Evolutionary conservation across 2,113 vertebrate genomes (phyloP).

Genomic region (Sitta europaea): DNA sequence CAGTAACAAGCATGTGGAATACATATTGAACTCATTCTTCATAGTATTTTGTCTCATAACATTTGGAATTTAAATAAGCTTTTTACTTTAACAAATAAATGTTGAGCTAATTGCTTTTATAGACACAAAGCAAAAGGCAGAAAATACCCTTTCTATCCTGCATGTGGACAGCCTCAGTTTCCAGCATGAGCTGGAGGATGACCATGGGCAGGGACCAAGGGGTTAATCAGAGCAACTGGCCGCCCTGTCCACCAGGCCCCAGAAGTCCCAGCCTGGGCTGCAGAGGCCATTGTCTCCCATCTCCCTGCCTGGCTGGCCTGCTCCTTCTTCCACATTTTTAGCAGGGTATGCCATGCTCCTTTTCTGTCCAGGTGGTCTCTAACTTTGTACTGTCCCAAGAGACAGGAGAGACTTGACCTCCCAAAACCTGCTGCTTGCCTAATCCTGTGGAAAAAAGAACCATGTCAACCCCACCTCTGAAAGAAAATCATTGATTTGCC

Average conservation of each 20-base stretch:
- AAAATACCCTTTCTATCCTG: not conserved
- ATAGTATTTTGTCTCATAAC: not conserved
- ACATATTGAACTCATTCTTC: not conserved
- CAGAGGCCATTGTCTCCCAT: not conserved
- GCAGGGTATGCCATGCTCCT: not conserved
- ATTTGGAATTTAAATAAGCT: not conserved
- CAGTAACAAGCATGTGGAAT: not conserved
- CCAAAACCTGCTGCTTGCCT: not conserved
- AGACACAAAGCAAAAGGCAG: not conserved
- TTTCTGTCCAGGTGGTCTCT: not conserved
- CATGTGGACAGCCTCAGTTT: not conserved
- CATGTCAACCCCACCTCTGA: not conserved
- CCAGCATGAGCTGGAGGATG: not conserved
- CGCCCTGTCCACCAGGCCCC: fast-evolving
- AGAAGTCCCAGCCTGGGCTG: not conserved
- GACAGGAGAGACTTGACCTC: not conserved
- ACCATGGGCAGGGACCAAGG: fast-evolving
- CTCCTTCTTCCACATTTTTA: not conserved
- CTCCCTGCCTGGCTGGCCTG: not conserved
- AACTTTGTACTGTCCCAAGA: not conserved
- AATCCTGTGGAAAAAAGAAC: not conserved
- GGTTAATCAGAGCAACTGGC: not conserved
- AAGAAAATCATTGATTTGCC: not conserved
- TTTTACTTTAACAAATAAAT: not conserved
- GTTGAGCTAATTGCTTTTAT: not conserved